Base-by-base conservation (phyloP, 2,113 vertebrate genomes). In the Gallinago jamesoni region DNA sequence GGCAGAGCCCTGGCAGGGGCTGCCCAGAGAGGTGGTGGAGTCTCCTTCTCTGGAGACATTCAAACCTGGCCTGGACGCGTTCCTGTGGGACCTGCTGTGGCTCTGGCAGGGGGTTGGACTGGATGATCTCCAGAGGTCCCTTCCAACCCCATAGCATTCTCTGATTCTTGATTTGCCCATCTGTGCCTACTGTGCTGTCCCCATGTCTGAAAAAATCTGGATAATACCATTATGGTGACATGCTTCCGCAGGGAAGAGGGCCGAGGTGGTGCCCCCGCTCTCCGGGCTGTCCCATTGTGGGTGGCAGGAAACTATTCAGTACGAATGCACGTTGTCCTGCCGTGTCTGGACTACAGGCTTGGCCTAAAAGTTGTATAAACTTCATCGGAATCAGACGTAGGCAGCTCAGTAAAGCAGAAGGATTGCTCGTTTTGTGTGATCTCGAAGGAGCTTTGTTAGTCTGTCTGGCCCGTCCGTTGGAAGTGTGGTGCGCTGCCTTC, bases 361-460 rank as follows among this genome's bases (percentile, higher is more conserved):
- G 56, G 31, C 60, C 35, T 11, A 76, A 68, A 84, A 10, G n/a
- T 52, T 89, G 13, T 30, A 3, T 64, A 41, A 73, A 13, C 27
- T 57, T 77, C 14, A 13, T 3, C 7, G 3, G 28, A 76, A 24
- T 8, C 64, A 37, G 69, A 25, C 41, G 10, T 14, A 56, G 74
- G 59, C 41, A 74, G 52, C 0, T 0, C 0, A 2, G 43, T 50
- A 3, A 39, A 86, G 83, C 47, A 55, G 48, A 77, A 70, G 33
- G 57, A 25, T 81, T 89, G 16, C 20, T 56, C 39, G 19, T 33
- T 90, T 39, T 72, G 4, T 55, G 53, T 52, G 30, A 20, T 68
- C 52, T 82, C 73, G 31, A 91, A 37, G 62, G 69, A 23, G 69
- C 25, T 52, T 80, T 52, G 72, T 90, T 39, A 41, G 22, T 28